Base-by-base conservation (phyloP, 2,797 vertebrate genomes). In the Prunella strophiata region DNA sequence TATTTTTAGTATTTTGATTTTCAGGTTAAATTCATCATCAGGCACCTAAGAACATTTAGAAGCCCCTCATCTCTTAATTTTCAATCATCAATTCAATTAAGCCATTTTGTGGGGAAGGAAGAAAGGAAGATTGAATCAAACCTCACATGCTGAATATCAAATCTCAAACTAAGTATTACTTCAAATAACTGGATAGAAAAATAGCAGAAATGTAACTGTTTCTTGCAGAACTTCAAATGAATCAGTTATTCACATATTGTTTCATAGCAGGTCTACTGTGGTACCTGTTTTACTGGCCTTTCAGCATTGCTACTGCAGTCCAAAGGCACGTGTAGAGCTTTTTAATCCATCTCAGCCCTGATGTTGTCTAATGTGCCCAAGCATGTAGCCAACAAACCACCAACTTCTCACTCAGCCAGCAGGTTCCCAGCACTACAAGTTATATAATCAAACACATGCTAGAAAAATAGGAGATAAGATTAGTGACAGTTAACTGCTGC, bases 401-500 rank as follows among this genome's bases (percentile, higher is more conserved):
- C 50, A 90, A 83, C n/a, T 85, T 86, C 85, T 84, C 76, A 71
- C 61, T 91, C 6, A 11, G 58, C 45, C 94, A 87, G 61, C 0
- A 0, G 63, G 83, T 85, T 94, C 79, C 62, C 71, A 91, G 67
- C 87, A 65, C 88, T 91, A 63, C 42, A 94, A 83, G 74, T 93
- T 97, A 93, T 55, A 91, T 59, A 97, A 94, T 84, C 93, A 94
- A 92, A 79, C 70, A 79, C 89, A 93, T 77, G 85, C 93, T 76
- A 90, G 92, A 95, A 96, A 96, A 96, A 96, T 63, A 89, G 55
- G 91, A 96, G 96, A 94, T 82, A 96, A 93, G 85, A 81, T 88
- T 93, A 95, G 84, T 79, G 96, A 96, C 89, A 94, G 91, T 90
- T 95, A 94, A 89, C 85, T 93, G 95, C 82, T 91, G 76, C 89